Evolutionary conservation across 2,888 invertebrate species (phyloP).

Genomic region (Drosophila imparisetae): DNA sequence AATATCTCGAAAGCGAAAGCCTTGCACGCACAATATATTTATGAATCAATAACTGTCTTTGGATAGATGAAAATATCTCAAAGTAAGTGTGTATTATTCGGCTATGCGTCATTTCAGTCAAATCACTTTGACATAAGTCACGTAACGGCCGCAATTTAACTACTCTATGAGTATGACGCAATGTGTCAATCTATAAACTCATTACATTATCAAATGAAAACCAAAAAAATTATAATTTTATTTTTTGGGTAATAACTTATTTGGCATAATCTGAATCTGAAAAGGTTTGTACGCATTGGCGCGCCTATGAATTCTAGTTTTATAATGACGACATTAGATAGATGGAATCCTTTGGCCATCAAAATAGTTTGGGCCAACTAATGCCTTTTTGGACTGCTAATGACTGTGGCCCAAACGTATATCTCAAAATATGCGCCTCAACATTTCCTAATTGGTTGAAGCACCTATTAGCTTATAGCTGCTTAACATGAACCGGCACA

Average conservation of each 20-base stretch:
- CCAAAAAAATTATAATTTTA: slow-evolving; percentile 10
- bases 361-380: slow-evolving; percentile 21
- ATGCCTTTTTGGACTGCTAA: slow-evolving; percentile 34
- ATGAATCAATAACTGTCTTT: neutral
- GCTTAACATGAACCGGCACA: slow-evolving; percentile 39
- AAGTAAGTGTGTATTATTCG: neutral
- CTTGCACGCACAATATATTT: slow-evolving; percentile 16
- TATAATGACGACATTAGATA: slow-evolving; percentile 21
- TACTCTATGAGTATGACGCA: slow-evolving; percentile 31
- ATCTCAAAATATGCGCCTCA: slow-evolving; percentile 23
- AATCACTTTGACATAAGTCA: slow-evolving; percentile 3
- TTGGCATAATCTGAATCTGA: slow-evolving; percentile 32
- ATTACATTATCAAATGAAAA: slow-evolving; percentile 9
- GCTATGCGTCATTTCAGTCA: slow-evolving; percentile 2
- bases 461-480: slow-evolving; percentile 36
- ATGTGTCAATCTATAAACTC: slow-evolving; percentile 18
- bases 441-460: slow-evolving; percentile 43
- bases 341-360: slow-evolving; percentile 21
- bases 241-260: slow-evolving; percentile 33
- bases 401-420: slow-evolving; percentile 23
- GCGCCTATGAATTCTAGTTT: slow-evolving; percentile 12
- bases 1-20: slow-evolving; percentile 27
- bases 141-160: slow-evolving; percentile 9
- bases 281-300: slow-evolving; percentile 16
- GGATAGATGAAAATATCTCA: neutral